A percentile compares a stretch with the other conserved stretches of the same genome.
These are phyloP conservation scores for Byasa hedistus DNA, from an alignment of 2,888 invertebrate species.

Conservation along the genomic window DNA sequence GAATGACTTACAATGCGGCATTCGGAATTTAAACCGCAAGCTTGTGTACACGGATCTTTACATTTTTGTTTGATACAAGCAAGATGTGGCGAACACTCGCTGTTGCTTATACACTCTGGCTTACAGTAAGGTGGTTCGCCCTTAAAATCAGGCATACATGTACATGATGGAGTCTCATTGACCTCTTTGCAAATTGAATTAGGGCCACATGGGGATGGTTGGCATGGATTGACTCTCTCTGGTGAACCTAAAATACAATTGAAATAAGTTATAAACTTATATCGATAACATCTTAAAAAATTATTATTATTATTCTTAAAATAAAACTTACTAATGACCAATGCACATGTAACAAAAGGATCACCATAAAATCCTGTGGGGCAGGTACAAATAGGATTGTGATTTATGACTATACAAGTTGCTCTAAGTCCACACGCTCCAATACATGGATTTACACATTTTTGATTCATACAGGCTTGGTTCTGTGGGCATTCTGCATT, in stretches of 20 bases:
- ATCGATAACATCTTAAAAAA: constrained; percentile 1
- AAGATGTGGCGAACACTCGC: constrained; percentile 84
- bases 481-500: constrained; percentile 85
- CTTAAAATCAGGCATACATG: constrained; percentile 84
- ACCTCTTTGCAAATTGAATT: constrained; percentile 86
- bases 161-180: constrained; percentile 86
- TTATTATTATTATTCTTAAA: not conserved
- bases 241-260: constrained; percentile 49
- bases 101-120: constrained; percentile 89
- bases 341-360: constrained; percentile 80
- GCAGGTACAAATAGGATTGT: constrained; percentile 87
- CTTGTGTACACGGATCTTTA: constrained; percentile 85
- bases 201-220: constrained; percentile 89
- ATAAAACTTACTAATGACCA: constrained; percentile 54
- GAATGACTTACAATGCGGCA: constrained; percentile 88
- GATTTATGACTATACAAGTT: constrained; percentile 84
- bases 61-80: constrained; percentile 88
- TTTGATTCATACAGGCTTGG: constrained; percentile 85
- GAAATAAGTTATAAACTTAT: constrained; percentile 1
- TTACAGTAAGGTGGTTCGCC: constrained; percentile 88
- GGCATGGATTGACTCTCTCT: constrained; percentile 81
- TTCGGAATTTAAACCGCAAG: constrained; percentile 86
- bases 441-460: constrained; percentile 86
- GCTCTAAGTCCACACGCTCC: constrained; percentile 84
- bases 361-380: constrained; percentile 83